Evolutionary conservation across 2,888 invertebrate genomes (phyloP).

Genomic region (Mimas tiliae): DNA sequence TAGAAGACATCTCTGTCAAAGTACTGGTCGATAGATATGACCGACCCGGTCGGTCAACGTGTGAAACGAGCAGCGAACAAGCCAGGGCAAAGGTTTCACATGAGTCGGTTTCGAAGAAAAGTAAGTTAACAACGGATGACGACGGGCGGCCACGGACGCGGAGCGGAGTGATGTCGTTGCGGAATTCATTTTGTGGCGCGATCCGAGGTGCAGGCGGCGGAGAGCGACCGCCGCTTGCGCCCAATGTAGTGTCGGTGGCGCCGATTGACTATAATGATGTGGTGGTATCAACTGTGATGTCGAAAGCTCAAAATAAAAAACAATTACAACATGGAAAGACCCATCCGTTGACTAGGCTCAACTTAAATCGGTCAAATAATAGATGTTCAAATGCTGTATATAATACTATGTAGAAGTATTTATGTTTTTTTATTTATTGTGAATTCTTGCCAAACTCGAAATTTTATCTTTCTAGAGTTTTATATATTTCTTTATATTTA

Average conservation of each 20-base stretch:
- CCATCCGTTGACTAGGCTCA: constrained; percentile 95
- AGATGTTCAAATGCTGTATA: constrained; percentile 92
- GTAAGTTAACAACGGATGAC: constrained; percentile 41
- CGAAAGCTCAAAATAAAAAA: constrained; percentile 90
- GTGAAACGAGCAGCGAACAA: constrained; percentile 55
- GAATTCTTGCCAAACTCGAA: constrained; percentile 84
- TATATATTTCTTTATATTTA: constrained; percentile 78
- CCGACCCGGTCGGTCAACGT: constrained; percentile 54
- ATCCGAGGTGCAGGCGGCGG: constrained; percentile 55
- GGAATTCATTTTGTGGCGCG: constrained; percentile 53
- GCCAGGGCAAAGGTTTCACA: constrained; percentile 43
- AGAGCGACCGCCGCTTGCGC: constrained; percentile 69
- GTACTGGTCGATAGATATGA: constrained; percentile 92
- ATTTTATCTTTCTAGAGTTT: constrained; percentile 84
- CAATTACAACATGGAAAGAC: constrained; percentile 96
- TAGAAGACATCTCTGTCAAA: constrained; percentile 88
- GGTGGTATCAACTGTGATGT: constrained; percentile 88
- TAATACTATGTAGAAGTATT: constrained; percentile 92
- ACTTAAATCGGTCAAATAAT: constrained; percentile 89
- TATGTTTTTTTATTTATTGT: constrained; percentile 81
- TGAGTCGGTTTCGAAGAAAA: constrained; percentile 43
- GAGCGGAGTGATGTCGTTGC: constrained; percentile 48
- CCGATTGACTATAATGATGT: constrained; percentile 82
- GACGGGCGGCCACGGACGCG: constrained; percentile 49
- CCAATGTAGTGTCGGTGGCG: constrained; percentile 67